Base-by-base conservation (phyloP, 2,113 vertebrate genomes). In the Myotis yumanensis region DNA sequence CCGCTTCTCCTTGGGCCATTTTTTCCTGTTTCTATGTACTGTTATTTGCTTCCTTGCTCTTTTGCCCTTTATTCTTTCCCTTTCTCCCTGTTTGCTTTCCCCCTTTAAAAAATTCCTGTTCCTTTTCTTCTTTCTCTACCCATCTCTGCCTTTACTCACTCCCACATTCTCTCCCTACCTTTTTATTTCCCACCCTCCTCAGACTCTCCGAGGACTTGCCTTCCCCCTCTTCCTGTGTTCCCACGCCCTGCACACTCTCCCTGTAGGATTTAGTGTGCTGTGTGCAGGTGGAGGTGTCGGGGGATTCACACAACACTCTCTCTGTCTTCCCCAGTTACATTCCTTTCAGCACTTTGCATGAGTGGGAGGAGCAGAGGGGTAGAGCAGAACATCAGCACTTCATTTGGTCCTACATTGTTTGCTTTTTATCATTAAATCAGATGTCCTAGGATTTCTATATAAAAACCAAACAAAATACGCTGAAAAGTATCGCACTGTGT, bases 371-470 rank as follows among this genome's bases (percentile, higher is more conserved):
- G 25, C 0, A 3, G 30, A 52, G 16, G 16, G 48, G 5, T 32
- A 79, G 43, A 95, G 43, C 48, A 77, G 43, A 57, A 83, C 62
- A 64, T 57, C 77, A 64, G 14, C 62, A 66, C 64, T 72, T 86
- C 89, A 71, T 89, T 73, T 85, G 48, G 54, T 35, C 68, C 73
- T 69, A 88, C 85, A 57, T 93, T 43, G 48, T 93, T 91, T 88
- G 81, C 54, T 90, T 90, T 90, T 90, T 91, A 85, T 88, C 72
- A 87, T 92, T 71, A 95, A 89, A 87, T 90, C 87, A 87, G 84
- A 93, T 86, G 71, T 89, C 88, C 54, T 96, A 28, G 14, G 73
- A 86, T 82, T 92, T 93, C 77, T 93, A 16, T 85, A 57, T 82
- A 79, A 85, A 97, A 88, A 69, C 6, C 81, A 85, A 93, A 96